Evolutionary conservation across 2,797 vertebrate species (phyloP).

Genomic region (Smutsia temminckii): DNA sequence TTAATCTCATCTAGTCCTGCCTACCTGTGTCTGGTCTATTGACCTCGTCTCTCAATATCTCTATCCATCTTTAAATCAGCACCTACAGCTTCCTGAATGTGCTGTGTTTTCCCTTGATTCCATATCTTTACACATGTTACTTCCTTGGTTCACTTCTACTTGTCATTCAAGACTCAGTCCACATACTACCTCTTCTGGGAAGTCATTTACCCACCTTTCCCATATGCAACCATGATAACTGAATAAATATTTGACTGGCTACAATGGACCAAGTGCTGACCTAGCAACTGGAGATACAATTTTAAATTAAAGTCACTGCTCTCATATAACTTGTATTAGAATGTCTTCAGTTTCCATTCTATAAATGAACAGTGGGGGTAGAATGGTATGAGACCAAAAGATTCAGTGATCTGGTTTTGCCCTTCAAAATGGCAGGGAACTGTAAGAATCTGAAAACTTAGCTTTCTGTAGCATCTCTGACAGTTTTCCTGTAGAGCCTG

Average conservation of each 20-base stretch:
- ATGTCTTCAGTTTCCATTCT: constrained; percentile 1
- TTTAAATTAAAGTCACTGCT: not conserved
- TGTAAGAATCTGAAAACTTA: not conserved
- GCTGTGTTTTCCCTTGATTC: not conserved
- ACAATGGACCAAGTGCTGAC: not conserved
- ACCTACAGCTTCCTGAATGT: not conserved
- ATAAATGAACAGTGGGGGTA: not conserved
- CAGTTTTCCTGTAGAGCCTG: not conserved
- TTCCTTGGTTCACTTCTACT: not conserved
- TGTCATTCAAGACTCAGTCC: not conserved
- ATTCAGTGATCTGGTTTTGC: not conserved
- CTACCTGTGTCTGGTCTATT: not conserved
- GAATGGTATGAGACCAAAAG: not conserved
- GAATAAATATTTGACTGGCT: not conserved
- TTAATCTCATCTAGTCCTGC: not conserved
- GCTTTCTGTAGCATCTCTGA: not conserved
- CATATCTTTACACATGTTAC: not conserved
- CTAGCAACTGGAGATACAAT: not conserved
- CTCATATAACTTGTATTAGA: not conserved
- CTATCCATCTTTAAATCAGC: not conserved
- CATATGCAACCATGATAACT: not conserved
- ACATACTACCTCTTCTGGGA: not conserved
- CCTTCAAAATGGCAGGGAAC: not conserved
- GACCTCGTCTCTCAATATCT: not conserved
- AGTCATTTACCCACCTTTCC: not conserved